Evolutionary conservation across 1,140 invertebrate species (phyloP), one percentile per base, ranked within the genome.

Genomic region (Heliothis subflexa): DNA sequence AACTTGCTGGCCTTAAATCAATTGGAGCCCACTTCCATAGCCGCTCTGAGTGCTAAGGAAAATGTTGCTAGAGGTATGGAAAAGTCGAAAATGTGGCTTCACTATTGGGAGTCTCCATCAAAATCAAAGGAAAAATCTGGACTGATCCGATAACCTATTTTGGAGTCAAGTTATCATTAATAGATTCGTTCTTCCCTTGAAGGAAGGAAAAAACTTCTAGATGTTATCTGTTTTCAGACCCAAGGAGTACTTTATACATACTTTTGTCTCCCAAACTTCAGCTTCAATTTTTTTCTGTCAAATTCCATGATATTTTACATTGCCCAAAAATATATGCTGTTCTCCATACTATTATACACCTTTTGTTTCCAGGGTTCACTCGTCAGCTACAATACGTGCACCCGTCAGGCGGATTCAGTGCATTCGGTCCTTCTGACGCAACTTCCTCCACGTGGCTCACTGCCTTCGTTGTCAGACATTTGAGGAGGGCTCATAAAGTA

Each of bases 381-480:
- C 94, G 97, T 57, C 96, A 98, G 83, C 85, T 98, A 59, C 97
- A 96, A 18, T 98, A 97, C 85, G 94, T 95, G 40, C 97, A 97
- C 82, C 83, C 92, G 0, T 77, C 81, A 0, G 97, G 97, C 1
- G 98, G 97, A 0, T 98, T 97, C 92, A 97, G 97, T 40, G 97
- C 97, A 0, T 98, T 98, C 88, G 97, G 97, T 0, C 25, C 82
- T 0, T 87, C 92, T 0, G 96, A 97, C 64, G 85, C 90, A 1
- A 88, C 91, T 3, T 97, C 97, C 0, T 98, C 97, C 14, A 97
- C 97, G 54, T 98, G 97, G 96, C 93, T 98, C n/a, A 98, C 97
- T 0, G 97, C 97, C 0, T 98, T 98, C 91, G 97, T 97, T 12
- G 93, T 98, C 0, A 96, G 96, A 82, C 97, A 97, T 3, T 96